Evolutionary conservation across 1,140 invertebrate genomes (phyloP), one percentile per base, ranked within the genome.

Genomic region (Ganaspis sp.): DNA sequence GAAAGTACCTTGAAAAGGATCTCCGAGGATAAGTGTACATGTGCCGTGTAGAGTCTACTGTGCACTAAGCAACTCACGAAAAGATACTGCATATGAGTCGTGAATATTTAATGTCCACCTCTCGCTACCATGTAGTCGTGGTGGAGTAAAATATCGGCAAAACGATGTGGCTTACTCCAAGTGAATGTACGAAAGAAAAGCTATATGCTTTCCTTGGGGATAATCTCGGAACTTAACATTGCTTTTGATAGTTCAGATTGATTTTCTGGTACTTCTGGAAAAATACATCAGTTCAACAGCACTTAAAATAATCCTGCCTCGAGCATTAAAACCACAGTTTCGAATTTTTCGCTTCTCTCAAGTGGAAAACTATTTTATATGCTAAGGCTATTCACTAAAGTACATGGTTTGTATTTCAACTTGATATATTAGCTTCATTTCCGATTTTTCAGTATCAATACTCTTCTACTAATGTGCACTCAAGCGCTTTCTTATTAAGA

Each of bases 81-180:
- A 78, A 87, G 79, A 83, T 83, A 86, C 83, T 85, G 81, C 81
- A 84, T 84, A 86, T 83, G 84, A 87, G 73, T 12, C 74, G 73
- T 86, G 82, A 86, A 87, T 87, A 86, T 86, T 86, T 87, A 79
- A 87, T 73, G 77, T 74, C 38, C 79, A 71, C 69, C 29, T 23
- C 29, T 23, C 15, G 72, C 70, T 77, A 69, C 79, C 72, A 42
- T 70, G 45, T 79, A 78, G 73, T 69, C 21, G 54, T 21, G 42
- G 73, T 74, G 75, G 69, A 75, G 79, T 75, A 77, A 75, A 72
- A 76, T 72, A 73, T 73, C 70, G 81, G 75, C 73, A 53, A 70
- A 72, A 53, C 70, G 58, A 76, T 45, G 70, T 69, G 73, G 76
- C 49, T 77, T 73, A 70, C 75, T 79, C 53, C 73, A 74, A 80